Conservation (phyloP, 1,140 invertebrate species). For the Drosophila pseudoobscura region DNA sequence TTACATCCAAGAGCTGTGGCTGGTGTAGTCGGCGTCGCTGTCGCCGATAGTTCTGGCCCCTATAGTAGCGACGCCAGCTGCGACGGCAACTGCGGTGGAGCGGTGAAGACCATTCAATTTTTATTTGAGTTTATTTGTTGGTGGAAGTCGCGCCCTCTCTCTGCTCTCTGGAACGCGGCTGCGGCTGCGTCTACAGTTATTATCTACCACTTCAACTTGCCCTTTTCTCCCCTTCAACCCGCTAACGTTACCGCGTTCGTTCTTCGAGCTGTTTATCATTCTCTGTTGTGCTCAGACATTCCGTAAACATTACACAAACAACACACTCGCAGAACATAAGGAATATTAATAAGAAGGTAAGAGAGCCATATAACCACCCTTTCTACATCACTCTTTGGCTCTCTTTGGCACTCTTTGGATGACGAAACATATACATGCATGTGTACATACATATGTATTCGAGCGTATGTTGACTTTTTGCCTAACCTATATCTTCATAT, state of each 20-base stretch:
- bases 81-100: slow-evolving; percentile 26
- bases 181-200: slow-evolving; percentile 40
- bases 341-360: too few relatives aligned
- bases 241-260: background rate
- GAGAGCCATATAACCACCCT: too few relatives aligned
- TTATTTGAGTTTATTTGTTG: slow-evolving; percentile 67
- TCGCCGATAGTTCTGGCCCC: slow-evolving; percentile 14
- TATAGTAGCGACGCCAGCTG: slow-evolving; percentile 22
- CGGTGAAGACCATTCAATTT: slow-evolving; percentile 47
- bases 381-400: too few relatives aligned
- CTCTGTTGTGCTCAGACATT: slow-evolving; percentile 78
- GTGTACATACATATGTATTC: too few relatives aligned
- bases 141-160: slow-evolving; percentile 9
- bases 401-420: too few relatives aligned
- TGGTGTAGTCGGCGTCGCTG: slow-evolving; percentile 33
- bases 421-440: too few relatives aligned
- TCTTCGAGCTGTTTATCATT: slow-evolving; percentile 51
- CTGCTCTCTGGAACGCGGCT: too few relatives aligned
- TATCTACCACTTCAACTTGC: slow-evolving; percentile 53
- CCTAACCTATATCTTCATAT: too few relatives aligned
- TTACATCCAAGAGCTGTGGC: slow-evolving; percentile 65
- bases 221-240: background rate
- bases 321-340: background rate
- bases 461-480: too few relatives aligned
- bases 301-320: slow-evolving; percentile 73